A percentile compares a stretch with the other conserved stretches of the same genome.
Evolutionary conservation across 64 coral and sea anemone species (phyloP).

Genomic region (Montipora sp.): DNA sequence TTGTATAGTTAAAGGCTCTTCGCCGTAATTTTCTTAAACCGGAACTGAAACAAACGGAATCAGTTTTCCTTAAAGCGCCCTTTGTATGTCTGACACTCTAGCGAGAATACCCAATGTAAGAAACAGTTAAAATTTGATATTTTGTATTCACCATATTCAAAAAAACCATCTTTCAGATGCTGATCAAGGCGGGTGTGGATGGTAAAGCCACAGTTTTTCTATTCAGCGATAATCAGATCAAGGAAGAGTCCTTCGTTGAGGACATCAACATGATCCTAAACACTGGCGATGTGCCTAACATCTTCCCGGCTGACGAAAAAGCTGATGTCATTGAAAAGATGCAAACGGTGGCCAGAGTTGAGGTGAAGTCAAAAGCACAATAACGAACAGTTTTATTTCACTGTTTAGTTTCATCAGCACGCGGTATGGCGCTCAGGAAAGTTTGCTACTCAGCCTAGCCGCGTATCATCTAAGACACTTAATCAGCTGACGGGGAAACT

Average conservation of each 20-base stretch:
- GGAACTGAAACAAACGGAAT: too few relatives aligned
- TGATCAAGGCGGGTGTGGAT: slow-evolving; percentile 96
- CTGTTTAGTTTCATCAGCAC: too few relatives aligned
- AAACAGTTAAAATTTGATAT: neutral
- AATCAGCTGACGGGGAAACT: too few relatives aligned
- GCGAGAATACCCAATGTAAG: neutral
- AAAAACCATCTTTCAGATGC: slow-evolving; percentile 62
- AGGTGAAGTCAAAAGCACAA: slow-evolving; percentile 52
- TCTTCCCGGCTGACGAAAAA: slow-evolving; percentile 96
- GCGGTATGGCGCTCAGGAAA: too few relatives aligned
- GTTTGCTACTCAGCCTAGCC: too few relatives aligned
- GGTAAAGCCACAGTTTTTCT: slow-evolving; percentile 93
- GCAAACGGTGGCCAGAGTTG: slow-evolving; percentile 95
- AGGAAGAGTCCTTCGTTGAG: slow-evolving; percentile 97
- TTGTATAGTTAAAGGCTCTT: too few relatives aligned
- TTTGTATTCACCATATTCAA: neutral
- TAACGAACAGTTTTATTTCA: neutral
- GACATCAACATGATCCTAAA: slow-evolving; percentile 98
- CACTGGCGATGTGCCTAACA: slow-evolving; percentile 95
- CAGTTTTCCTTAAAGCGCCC: too few relatives aligned
- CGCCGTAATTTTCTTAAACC: too few relatives aligned
- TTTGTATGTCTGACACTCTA: neutral
- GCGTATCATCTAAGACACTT: too few relatives aligned
- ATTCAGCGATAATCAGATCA: slow-evolving; percentile 99
- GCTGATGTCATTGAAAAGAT: slow-evolving; percentile 98